Evolutionary conservation across 2,888 invertebrate genomes (phyloP), one percentile per base, ranked within the genome.

Genomic region (Phasia obesa): DNA sequence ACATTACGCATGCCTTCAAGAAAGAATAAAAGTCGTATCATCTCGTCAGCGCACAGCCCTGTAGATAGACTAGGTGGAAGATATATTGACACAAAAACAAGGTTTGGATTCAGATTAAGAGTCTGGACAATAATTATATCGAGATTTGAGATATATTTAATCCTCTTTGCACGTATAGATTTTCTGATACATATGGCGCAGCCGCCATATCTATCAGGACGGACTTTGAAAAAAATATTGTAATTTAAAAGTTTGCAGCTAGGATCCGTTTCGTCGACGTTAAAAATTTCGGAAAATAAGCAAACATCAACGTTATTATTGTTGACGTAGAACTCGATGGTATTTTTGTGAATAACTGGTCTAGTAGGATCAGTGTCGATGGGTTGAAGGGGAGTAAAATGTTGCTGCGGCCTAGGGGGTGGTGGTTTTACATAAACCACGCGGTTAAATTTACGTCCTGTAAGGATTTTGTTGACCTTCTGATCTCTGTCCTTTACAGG

Each of bases 171-270:
- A 55, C 15, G 15, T n/a, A 55, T 55, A 2, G 55, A 27, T 5
- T 7, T 55, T n/a, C 55, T 55, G 27, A 27, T 55, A 55, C n/a
- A n/a, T n/a, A n/a, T n/a, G n/a, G n/a, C n/a, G n/a, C n/a, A n/a
- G n/a, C n/a, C n/a, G n/a, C n/a, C 55, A 55, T 55, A 55, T 55
- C 27, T n/a, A 55, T 55, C 55, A 55, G 55, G 27, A 27, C 55
- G 55, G 27, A 27, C 27, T 27, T 27, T 27, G n/a, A 13, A 27
- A 55, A 55, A 55, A 0, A n/a, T 6, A 6, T 55, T 27, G 4
- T 27, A 55, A 55, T 55, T 55, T 6, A 55, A n/a, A n/a, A 57
- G 31, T 9, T 19, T 57, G 9, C 57, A 57, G 21, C 31, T 4
- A 1, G n/a, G n/a, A n/a, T n/a, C n/a, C n/a, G n/a, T n/a, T n/a